Conservation (phyloP, 2,888 invertebrate species). For the Andricus quercusramuli region DNA sequence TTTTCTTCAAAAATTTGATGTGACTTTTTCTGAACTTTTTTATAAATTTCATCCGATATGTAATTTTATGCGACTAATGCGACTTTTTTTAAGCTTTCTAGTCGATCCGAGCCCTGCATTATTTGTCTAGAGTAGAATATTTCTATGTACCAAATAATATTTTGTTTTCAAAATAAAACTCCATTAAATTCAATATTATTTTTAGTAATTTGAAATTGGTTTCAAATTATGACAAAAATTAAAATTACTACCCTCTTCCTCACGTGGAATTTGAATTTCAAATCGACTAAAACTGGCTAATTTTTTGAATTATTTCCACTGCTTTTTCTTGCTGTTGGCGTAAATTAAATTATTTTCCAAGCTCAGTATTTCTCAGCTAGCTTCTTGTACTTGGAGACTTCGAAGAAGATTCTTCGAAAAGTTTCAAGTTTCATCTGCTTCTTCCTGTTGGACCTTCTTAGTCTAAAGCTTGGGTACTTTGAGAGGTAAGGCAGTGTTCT, state of each 20-base stretch:
- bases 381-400: conserved; percentile 2
- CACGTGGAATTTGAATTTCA: neutral
- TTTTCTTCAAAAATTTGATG: too few relatives aligned
- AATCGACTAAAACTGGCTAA: neutral
- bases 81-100: too few relatives aligned
- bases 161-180: too few relatives aligned
- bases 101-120: too few relatives aligned
- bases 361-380: conserved; percentile 4
- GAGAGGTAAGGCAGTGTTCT: conserved; percentile 38
- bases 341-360: neutral
- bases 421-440: conserved; percentile 34
- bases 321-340: neutral
- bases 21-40: too few relatives aligned
- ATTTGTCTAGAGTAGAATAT: too few relatives aligned
- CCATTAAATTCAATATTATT: neutral
- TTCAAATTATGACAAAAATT: neutral
- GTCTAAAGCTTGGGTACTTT: conserved; percentile 37
- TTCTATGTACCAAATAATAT: too few relatives aligned
- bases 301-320: neutral
- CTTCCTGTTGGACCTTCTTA: conserved; percentile 31
- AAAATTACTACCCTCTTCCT: neutral
- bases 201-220: neutral
- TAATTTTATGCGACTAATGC: too few relatives aligned
- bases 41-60: too few relatives aligned
- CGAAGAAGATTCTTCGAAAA: conserved; percentile 4